Conservation (phyloP, 35 echinoderm and acorn worm species). For the Nesometra sesokonis region DNA sequence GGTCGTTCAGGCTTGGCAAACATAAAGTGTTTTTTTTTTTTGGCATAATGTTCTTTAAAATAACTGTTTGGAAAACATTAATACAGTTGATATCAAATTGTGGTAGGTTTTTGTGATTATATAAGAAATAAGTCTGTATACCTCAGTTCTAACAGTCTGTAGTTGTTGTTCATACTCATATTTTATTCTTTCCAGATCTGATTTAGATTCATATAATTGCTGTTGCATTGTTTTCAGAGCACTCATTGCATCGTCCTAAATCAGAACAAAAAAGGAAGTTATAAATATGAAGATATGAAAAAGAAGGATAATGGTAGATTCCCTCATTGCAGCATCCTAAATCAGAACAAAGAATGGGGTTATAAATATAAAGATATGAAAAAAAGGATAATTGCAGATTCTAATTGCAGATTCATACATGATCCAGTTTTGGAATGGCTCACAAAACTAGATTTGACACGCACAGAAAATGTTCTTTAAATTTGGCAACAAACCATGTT, state of each 20-base stretch:
- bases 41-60: no score
- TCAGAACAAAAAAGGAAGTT: background rate
- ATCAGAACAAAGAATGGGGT: background rate
- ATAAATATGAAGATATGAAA: background rate
- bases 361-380: background rate
- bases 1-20: no score
- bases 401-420: constrained; percentile 72
- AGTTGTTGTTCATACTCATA: constrained; percentile 14
- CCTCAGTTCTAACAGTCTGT: background rate
- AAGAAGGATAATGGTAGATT: no score
- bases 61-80: no score
- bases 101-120: no score
- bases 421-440: no score
- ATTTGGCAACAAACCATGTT: no score
- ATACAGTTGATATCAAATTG: no score
- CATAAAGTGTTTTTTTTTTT: no score
- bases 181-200: constrained; percentile 27
- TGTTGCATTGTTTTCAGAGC: constrained; percentile 75
- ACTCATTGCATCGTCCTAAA: constrained; percentile 81
- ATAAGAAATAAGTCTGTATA: background rate
- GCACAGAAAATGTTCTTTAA: no score
- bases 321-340: constrained; percentile 85
- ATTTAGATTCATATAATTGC: constrained; percentile 40
- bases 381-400: no score
- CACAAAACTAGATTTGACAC: no score